Evolutionary conservation across 2,888 invertebrate genomes (phyloP).

Genomic region (Agrochola litura): DNA sequence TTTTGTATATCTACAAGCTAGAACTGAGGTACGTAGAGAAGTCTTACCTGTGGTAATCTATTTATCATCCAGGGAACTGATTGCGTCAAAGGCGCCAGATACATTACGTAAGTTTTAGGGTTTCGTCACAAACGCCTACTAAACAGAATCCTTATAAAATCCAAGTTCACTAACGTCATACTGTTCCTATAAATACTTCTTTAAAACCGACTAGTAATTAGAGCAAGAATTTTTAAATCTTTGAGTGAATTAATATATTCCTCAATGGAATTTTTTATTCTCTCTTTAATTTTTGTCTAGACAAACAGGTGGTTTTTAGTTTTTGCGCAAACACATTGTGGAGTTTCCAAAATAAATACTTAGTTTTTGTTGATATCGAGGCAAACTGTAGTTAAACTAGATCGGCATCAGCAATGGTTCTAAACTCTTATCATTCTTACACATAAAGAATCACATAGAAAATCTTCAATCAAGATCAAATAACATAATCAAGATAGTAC

Average conservation of each 20-base stretch:
- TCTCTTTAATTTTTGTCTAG: conserved; percentile 7
- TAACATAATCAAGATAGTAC: conserved; percentile 7
- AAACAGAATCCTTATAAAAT: conserved; percentile 66
- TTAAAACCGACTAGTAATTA: neutral
- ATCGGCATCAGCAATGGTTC: neutral
- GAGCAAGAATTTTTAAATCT: neutral
- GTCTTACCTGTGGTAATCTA: conserved; percentile 55
- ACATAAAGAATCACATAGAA: neutral
- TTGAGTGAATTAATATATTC: neutral
- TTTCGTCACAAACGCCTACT: conserved; percentile 61
- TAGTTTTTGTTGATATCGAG: neutral
- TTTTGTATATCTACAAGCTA: conserved; percentile 14
- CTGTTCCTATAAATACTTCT: conserved; percentile 14
- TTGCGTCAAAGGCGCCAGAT: conserved; percentile 55
- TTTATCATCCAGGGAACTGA: conserved; percentile 54
- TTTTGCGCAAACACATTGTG: neutral
- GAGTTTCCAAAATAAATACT: conserved; percentile 35
- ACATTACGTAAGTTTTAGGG: conserved; percentile 67
- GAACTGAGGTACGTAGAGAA: conserved; percentile 28
- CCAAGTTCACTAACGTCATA: conserved; percentile 17
- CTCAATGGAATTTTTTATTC: neutral
- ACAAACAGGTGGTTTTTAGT: conserved; percentile 10
- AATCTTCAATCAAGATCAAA: neutral
- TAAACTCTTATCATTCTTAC: neutral
- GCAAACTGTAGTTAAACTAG: neutral